Percentiles rank a stretch among this genome's conserved stretches.
Conservation (phyloP, 2,113 vertebrate genomes). For the Butastur rufipennis region DNA sequence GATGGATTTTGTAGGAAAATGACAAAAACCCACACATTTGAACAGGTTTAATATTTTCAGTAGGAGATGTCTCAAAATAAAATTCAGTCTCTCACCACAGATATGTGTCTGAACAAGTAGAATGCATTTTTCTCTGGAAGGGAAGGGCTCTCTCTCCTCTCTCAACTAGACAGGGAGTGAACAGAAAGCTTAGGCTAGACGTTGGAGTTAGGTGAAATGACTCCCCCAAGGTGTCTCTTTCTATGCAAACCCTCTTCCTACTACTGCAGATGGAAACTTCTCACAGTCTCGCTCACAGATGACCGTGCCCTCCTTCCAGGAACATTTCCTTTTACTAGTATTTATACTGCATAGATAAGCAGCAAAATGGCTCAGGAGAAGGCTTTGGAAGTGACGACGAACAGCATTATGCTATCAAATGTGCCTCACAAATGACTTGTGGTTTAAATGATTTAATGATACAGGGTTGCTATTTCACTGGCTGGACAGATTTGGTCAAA, state of each 20-base stretch:
- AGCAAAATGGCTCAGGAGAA: neutral
- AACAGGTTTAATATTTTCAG: neutral
- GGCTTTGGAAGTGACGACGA: neutral
- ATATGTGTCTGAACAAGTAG: neutral
- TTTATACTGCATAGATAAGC: neutral
- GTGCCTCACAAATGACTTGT: neutral
- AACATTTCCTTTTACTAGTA: neutral
- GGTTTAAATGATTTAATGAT: slow-evolving; percentile 18
- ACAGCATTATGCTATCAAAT: neutral
- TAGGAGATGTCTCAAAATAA: neutral
- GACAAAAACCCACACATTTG: neutral
- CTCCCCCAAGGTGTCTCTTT: neutral
- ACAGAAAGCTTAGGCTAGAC: neutral
- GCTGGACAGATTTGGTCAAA: slow-evolving; percentile 22
- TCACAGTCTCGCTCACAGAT: neutral
- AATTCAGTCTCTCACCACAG: neutral
- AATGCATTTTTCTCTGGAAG: neutral
- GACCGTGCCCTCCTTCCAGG: neutral
- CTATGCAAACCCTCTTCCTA: neutral
- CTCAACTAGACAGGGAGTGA: neutral
- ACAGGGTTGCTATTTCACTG: neutral
- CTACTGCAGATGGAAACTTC: neutral
- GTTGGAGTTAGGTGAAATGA: neutral
- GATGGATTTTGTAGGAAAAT: neutral
- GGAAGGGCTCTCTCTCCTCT: neutral